Base-by-base conservation (phyloP, 23 tunicate genomes). In the Styela clava region DNA sequence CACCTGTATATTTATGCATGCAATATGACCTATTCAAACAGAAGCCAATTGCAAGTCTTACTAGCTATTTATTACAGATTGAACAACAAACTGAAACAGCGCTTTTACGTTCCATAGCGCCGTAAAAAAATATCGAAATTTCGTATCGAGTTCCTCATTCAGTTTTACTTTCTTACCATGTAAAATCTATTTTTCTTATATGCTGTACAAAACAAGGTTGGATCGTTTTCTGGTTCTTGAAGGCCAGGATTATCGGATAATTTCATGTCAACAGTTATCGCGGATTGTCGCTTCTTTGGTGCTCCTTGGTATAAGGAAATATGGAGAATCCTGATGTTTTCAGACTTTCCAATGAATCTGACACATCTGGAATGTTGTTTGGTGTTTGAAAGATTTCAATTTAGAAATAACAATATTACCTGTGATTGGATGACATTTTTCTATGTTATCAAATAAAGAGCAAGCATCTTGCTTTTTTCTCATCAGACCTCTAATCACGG, bases 131-230 rank as follows among this genome's bases (percentile, higher is more conserved):
- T n/a, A n/a, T n/a, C n/a, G n/a, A n/a, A n/a, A n/a, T n/a, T n/a
- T n/a, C n/a, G n/a, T n/a, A n/a, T n/a, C n/a, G n/a, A n/a, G n/a
- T n/a, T n/a, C n/a, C n/a, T n/a, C n/a, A n/a, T n/a, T n/a, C n/a
- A n/a, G n/a, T n/a, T n/a, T n/a, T n/a, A n/a, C n/a, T n/a, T n/a
- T n/a, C 88, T 67, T 24, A 88, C 82, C 81, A 87, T 25, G 69
- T 91, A 95, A 74, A 95, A 95, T 63, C 99, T 64, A 64, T 95
- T 95, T 74, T 90, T 95, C 69, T 90, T 95, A 67, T 78, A 86
- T 22, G 93, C 99, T n/a, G 99, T 95, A 2, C 83, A 70, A 63
- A 95, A 83, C 22, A 95, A 72, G 2, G 94, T 90, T 21, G 99
- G 99, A 77, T 95, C 99, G 2, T 74, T 33, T 1, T 23, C 35